Evolutionary conservation across 2,888 invertebrate genomes (phyloP), one percentile per base, ranked within the genome.

Genomic region (Campoletis raptor): DNA sequence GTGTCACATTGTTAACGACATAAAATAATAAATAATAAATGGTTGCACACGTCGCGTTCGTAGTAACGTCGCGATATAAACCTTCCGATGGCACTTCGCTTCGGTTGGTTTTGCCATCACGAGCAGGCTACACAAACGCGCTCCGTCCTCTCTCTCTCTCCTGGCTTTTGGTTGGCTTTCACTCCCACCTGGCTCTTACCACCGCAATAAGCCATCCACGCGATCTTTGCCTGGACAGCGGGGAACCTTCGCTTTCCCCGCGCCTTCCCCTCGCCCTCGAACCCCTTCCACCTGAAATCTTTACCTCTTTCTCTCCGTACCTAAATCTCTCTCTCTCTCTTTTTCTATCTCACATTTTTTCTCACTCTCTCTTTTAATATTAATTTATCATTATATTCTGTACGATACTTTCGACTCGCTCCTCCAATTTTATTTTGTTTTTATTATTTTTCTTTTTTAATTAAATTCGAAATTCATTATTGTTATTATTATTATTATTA

Each of bases 81-180:
- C 30, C 79, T n/a, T 66, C 72, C 72, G 77, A 78, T 78, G 77
- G 52, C 66, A 78, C 77, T 67, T 78, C n/a, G 52, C 21, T 67
- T 78, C 77, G 70, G 69, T 70, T 54, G 69, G 54, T 70, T 69
- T 79, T 61, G 80, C 70, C 80, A 72, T 80, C 54, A 42, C 70
- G 70, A 57, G 15, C 61, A 61, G 74, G 66, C 72, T 21, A 54
- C 67, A 37, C 48, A 66, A 67, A 61, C 61, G 61, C 76, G 70
- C 83, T 66, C 67, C 70, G 80, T 40, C 45, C 42, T 80, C 86
- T 80, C 76, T 80, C 86, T 80, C 76, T 61, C 83, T 72, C 30
- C 64, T 82, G 81, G 73, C 83, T 81, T 67, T 66, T 67, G 72
- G 83, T 77, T 86, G 86, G 86, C 86, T 86, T 86, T 86, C 86